A percentile compares a stretch with the other conserved stretches of the same genome.
Conservation (phyloP, 2,113 vertebrate genomes). For the Platysteira castanea region DNA sequence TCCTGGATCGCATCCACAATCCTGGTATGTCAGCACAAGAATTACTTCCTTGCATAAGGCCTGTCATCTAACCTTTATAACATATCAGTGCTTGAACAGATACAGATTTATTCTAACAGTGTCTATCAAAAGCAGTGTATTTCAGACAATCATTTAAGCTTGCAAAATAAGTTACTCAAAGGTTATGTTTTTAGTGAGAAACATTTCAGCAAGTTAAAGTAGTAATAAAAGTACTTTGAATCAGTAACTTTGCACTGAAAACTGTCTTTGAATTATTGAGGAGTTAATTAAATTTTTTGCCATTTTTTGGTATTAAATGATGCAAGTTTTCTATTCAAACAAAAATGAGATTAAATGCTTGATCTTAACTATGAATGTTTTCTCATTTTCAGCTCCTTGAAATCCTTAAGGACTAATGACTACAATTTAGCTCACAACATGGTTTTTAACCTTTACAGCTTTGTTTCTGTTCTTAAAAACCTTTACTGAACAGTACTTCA, state of each 20-base stretch:
- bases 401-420: background rate
- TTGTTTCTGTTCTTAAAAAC: background rate
- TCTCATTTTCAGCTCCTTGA: conserved; percentile 4
- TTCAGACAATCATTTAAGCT: background rate
- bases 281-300: background rate
- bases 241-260: background rate
- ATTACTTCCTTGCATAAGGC: background rate
- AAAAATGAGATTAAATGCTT: background rate
- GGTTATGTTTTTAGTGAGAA: background rate
- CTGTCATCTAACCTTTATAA: background rate
- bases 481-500: background rate
- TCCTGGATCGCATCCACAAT: conserved; percentile 97
- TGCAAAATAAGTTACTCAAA: background rate
- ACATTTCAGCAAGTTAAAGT: background rate
- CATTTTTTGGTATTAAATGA: background rate
- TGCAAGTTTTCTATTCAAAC: background rate
- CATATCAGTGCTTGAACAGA: background rate
- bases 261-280: background rate
- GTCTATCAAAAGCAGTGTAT: rapidly evolving
- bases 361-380: background rate
- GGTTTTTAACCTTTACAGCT: background rate
- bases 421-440: background rate
- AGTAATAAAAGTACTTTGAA: background rate
- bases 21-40: conserved; percentile 80
- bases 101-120: background rate